Evolutionary conservation across 2,113 vertebrate genomes (phyloP).

Genomic region (Syngnathus typhle): DNA sequence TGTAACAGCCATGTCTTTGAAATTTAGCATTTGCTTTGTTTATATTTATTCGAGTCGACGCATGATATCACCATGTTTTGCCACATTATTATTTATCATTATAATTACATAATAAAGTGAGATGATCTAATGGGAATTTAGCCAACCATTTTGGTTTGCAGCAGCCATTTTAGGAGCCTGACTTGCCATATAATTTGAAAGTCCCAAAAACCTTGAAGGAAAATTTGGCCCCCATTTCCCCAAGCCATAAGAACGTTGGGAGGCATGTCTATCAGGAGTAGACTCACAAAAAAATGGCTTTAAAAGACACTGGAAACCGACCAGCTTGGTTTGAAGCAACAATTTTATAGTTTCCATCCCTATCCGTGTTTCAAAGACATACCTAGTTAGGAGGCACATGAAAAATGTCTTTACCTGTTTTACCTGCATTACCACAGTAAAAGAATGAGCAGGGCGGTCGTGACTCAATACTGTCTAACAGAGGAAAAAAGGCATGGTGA

Average conservation of each 20-base stretch:
- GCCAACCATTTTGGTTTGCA: background rate
- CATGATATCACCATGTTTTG: too few relatives aligned
- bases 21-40: background rate
- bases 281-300: background rate
- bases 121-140: background rate
- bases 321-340: background rate
- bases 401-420: background rate
- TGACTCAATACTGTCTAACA: conserved; percentile 25
- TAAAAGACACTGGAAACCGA: background rate
- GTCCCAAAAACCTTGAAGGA: too few relatives aligned
- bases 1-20: background rate
- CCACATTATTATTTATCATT: too few relatives aligned
- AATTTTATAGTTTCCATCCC: conserved; percentile 16
- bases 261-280: background rate
- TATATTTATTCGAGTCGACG: conserved; percentile 33
- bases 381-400: background rate
- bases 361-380: background rate
- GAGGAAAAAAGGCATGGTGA: conserved; percentile 4
- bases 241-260: background rate
- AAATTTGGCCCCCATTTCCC: conserved; percentile 3
- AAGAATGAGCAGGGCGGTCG: conserved; percentile 10
- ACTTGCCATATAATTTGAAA: too few relatives aligned
- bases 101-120: too few relatives aligned
- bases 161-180: too few relatives aligned
- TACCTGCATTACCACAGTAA: background rate